phyloP scores from a whole-genome alignment of 2,113 vertebrate species.

The Anoplopoma fimbria region DNA sequence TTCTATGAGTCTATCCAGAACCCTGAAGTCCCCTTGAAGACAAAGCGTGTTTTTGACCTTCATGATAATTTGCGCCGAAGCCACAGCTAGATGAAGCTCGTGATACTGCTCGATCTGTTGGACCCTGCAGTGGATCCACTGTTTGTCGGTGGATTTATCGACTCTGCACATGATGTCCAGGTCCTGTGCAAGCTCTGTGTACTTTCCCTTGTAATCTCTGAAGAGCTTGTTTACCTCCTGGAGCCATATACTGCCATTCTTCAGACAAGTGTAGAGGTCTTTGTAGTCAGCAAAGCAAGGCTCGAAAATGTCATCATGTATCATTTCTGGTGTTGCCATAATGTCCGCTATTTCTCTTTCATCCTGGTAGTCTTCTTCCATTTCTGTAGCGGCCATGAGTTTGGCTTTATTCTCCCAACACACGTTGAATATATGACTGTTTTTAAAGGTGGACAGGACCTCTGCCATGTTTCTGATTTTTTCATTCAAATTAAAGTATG shows the following conservation, averaged over 20 bases:
- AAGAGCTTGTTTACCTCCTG: slow-evolving; percentile 84
- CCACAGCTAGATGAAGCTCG: slow-evolving; percentile 87
- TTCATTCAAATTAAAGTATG: slow-evolving; percentile 83
- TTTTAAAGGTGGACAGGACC: slow-evolving; percentile 69
- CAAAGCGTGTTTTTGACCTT: slow-evolving; percentile 83
- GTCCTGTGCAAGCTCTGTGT: slow-evolving; percentile 80
- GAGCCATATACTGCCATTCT: slow-evolving; percentile 84
- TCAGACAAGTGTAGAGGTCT: slow-evolving; percentile 79
- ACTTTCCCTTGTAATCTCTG: slow-evolving; percentile 79
- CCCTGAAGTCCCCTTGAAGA: slow-evolving; percentile 89
- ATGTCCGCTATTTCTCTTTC: neutral
- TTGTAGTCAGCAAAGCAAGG: slow-evolving; percentile 78
- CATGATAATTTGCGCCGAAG: slow-evolving; percentile 86
- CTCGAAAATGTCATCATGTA: slow-evolving; percentile 61
- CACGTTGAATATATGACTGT: slow-evolving; percentile 86
- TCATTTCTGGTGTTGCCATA: slow-evolving; percentile 46
- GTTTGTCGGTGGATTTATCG: slow-evolving; percentile 1
- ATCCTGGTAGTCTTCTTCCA: neutral
- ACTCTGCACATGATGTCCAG: slow-evolving; percentile 81
- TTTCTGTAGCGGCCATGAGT: neutral
- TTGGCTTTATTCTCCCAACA: slow-evolving; percentile 85
- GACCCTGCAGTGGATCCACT: slow-evolving; percentile 86
- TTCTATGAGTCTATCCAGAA: slow-evolving; percentile 82
- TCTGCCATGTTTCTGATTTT: slow-evolving; percentile 75
- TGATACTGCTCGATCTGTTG: slow-evolving; percentile 92